Evolutionary conservation across 2,113 vertebrate genomes (phyloP).

Genomic region (Leucoraja erinaceus): DNA sequence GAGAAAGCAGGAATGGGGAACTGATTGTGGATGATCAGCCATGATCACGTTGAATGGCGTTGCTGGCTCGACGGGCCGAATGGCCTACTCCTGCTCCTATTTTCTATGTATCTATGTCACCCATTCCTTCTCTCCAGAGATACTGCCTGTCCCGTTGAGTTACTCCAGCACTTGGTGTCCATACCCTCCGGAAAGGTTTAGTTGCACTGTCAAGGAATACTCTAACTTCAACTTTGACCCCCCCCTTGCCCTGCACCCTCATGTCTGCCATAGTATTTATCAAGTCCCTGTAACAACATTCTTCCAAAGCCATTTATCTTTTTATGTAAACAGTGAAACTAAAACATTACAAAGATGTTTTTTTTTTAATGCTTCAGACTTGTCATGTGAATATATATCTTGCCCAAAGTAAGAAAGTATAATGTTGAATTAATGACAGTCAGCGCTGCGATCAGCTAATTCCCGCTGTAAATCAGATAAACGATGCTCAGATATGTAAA

Average conservation of each 20-base stretch:
- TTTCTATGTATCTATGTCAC: too few species aligned
- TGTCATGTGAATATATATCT: constrained; percentile 25
- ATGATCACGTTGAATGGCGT: too few species aligned
- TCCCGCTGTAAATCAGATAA: constrained; percentile 39
- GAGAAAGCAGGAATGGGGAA: too few species aligned
- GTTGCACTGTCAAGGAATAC: not conserved
- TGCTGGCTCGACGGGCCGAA: too few species aligned
- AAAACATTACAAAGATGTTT: constrained; percentile 22
- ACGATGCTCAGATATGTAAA: constrained; percentile 48
- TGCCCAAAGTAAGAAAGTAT: not conserved
- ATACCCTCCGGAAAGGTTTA: not conserved
- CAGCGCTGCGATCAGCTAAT: not conserved
- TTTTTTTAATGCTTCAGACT: constrained; percentile 3
- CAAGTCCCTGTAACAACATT: not conserved
- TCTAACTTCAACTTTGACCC: constrained; percentile 14
- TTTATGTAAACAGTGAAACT: constrained; percentile 27
- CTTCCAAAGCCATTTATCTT: constrained; percentile 24
- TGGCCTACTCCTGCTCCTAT: too few species aligned
- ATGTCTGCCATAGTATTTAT: constrained; percentile 10
- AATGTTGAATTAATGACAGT: constrained; percentile 6
- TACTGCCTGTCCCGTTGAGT: too few species aligned
- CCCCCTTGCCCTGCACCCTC: too few species aligned
- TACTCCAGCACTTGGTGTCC: too few species aligned
- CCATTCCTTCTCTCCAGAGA: too few species aligned
- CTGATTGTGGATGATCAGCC: too few species aligned